Base-by-base conservation (phyloP, 1,140 invertebrate species). In the Harpegnathos saltator region DNA sequence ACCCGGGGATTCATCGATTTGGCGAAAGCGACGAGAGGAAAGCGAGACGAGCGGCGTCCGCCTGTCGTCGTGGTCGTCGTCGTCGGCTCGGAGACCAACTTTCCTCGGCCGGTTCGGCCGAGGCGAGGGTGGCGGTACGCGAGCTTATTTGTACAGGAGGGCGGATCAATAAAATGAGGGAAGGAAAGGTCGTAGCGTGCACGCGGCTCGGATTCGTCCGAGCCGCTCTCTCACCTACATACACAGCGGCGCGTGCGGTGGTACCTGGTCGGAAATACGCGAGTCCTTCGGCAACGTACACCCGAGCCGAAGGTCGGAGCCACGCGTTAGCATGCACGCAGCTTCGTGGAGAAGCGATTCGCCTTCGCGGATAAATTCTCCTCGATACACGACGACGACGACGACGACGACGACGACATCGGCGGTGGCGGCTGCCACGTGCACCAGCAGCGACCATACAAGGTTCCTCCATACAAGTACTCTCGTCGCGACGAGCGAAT, bases 101-200 rank as follows among this genome's bases (percentile, higher is more conserved):
- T 92, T 91, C 90, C 87, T 89, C 83, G 58, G 44, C 38, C 38
- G 77, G 91, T 87, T 90, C 85, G 75, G 87, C 90, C 4, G 38
- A 90, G 61, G 82, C 72, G 24, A 83, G 87, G 86, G 61, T 88
- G 87, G 80, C 86, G 86, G 78, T 88, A 84, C 84, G 38, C 38
- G 83, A 90, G 90, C 92, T 92, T 92, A 92, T 92, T 93, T 93
- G 92, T 92, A 92, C 90, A 91, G 91, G 86, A 89, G 85, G 88
- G 85, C 83, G 90, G 92, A 93, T 94, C 93, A 91, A 94, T 94
- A 93, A 93, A 94, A 93, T 91, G 89, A 93, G 92, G 93, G 91
- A 88, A 87, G 87, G 84, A 72, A 88, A 91, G 90, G 91, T 91
- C 91, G 89, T 93, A 90, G 92, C 92, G 91, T 93, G 92, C 89